phyloP scores from a whole-genome alignment of 2,797 vertebrate genomes.

The Rousettus madagascariensis region DNA sequence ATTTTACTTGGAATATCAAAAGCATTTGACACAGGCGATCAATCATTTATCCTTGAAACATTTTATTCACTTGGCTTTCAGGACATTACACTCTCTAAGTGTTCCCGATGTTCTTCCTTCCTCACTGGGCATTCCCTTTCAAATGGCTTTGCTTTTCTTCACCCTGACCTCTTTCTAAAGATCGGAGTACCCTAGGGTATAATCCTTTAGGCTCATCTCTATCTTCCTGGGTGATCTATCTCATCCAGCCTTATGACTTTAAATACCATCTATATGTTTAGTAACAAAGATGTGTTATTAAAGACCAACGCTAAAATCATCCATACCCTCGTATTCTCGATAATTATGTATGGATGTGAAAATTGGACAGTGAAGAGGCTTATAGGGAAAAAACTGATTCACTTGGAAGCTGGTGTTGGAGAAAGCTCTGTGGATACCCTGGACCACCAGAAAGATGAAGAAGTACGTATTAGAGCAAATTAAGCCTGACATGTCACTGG shows the following conservation, averaged over 20 bases:
- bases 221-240: slow-evolving; percentile 20
- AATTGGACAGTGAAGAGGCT: not conserved
- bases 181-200: not conserved
- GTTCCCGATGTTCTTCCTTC: not conserved
- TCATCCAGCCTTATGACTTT: not conserved
- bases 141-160: not conserved
- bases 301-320: not conserved
- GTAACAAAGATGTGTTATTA: not conserved
- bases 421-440: not conserved
- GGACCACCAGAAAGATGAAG: not conserved
- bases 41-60: not conserved
- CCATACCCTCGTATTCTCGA: not conserved
- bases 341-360: not conserved
- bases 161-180: not conserved
- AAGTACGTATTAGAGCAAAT: not conserved
- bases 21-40: not conserved
- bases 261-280: not conserved
- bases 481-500: not conserved
- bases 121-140: not conserved
- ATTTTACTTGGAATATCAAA: not conserved
- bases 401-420: not conserved
- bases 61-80: not conserved
- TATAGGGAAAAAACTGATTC: not conserved
- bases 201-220: not conserved
- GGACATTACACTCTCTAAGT: not conserved